phyloP scores from a whole-genome alignment of 2,888 invertebrate species.

The Clanis bilineata region DNA sequence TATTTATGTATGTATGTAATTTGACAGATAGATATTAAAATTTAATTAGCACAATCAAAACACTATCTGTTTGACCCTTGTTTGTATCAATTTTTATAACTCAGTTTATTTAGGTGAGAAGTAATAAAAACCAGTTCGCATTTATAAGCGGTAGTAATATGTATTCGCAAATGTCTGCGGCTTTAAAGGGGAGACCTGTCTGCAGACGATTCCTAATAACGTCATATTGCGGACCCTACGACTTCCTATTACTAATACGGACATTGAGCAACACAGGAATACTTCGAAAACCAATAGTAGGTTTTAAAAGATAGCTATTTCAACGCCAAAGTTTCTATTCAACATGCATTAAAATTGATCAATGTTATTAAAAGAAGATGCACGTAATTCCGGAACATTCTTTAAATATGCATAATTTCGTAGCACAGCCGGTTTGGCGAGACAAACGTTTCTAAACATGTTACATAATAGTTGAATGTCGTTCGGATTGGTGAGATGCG shows the following conservation, averaged over 20 bases:
- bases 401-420: background rate
- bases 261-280: background rate
- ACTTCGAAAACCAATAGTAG: background rate
- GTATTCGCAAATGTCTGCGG: background rate
- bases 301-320: no score
- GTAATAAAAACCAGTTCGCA: background rate
- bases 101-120: background rate
- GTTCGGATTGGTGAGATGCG: background rate
- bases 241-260: no score
- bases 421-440: background rate
- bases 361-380: background rate
- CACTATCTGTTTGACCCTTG: background rate
- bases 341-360: background rate
- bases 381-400: background rate
- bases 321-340: background rate
- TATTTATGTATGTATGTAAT: no score
- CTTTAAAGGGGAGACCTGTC: background rate
- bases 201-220: background rate
- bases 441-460: background rate
- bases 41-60: no score
- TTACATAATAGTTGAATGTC: background rate
- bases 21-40: no score
- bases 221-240: background rate
- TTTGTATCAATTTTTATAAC: background rate
- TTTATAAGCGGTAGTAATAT: background rate